A percentile compares a stretch with the other conserved stretches of the same genome.
Evolutionary conservation across 2,797 vertebrate genomes (phyloP).

Genomic region (Mycteria americana): DNA sequence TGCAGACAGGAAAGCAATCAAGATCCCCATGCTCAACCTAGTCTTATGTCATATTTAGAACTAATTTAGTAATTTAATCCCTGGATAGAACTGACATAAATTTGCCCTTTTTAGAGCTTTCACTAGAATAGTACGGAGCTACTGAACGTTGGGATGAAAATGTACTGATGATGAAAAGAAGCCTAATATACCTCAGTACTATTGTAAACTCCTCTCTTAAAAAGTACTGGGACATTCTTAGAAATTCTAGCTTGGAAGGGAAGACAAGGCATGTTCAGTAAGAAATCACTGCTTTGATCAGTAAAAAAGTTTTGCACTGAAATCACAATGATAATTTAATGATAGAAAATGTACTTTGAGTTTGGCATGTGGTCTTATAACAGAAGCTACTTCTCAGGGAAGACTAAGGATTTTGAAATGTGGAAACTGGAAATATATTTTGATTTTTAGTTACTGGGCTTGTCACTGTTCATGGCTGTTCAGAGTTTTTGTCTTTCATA

Average conservation of each 20-base stretch:
- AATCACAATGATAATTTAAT: not conserved
- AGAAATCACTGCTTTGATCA: not conserved
- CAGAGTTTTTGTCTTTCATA: not conserved
- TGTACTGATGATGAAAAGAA: not conserved
- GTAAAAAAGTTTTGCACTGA: not conserved
- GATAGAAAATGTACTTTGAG: not conserved
- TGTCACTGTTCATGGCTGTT: not conserved
- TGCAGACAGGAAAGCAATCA: not conserved
- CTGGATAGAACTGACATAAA: not conserved
- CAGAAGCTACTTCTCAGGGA: not conserved
- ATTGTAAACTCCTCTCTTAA: not conserved
- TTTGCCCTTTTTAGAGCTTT: conserved; percentile 20
- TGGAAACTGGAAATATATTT: not conserved
- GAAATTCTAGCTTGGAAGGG: not conserved
- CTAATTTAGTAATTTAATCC: conserved; percentile 18
- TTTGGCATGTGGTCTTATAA: not conserved
- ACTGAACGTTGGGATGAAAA: not conserved
- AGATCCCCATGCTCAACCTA: not conserved
- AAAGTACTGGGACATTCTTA: not conserved
- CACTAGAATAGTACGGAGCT: not conserved
- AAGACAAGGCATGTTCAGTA: not conserved
- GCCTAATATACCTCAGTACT: not conserved
- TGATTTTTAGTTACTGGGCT: not conserved
- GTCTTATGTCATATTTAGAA: not conserved
- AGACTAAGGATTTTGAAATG: not conserved